Evolutionary conservation across 37 sponge, comb jelly and placozoan genomes (phyloP).

Genomic region (Oscarella lobularis): DNA sequence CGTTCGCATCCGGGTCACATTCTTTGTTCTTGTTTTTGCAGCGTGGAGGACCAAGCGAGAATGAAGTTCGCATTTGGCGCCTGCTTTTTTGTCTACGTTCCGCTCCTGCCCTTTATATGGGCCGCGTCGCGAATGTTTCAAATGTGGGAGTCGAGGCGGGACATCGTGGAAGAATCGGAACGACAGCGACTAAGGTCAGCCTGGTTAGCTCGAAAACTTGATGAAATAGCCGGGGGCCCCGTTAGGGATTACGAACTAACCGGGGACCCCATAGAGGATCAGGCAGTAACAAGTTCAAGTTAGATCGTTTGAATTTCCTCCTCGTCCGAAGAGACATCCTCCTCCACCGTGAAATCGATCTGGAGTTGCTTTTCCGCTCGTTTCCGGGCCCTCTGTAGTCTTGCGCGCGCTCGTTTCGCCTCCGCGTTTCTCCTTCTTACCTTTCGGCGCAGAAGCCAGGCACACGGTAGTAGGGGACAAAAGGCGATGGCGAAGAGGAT

Average conservation of each 20-base stretch:
- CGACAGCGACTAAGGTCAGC: not conserved
- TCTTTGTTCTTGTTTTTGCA: conserved; percentile 1
- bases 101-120: conserved; percentile 67
- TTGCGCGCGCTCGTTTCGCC: too few species aligned
- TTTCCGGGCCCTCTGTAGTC: too few species aligned
- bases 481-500: not conserved
- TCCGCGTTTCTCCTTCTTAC: too few species aligned
- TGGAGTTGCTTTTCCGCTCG: too few species aligned
- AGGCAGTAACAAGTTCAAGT: too few species aligned
- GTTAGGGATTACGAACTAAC: too few species aligned
- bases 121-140: not conserved
- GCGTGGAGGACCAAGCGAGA: conserved; percentile 41
- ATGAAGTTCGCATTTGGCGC: conserved; percentile 58
- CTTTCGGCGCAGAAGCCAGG: too few species aligned
- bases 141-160: not conserved
- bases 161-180: not conserved
- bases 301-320: too few species aligned
- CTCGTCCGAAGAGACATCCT: too few species aligned
- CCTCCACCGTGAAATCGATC: too few species aligned
- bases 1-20: not conserved
- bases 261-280: too few species aligned
- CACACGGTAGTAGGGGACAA: not conserved
- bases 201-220: not conserved
- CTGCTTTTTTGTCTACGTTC: conserved; percentile 70
- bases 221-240: not conserved